These are phyloP conservation scores for Phorcus lineatus DNA, from an alignment of 2,888 invertebrate genomes.

Conservation along the genomic window DNA sequence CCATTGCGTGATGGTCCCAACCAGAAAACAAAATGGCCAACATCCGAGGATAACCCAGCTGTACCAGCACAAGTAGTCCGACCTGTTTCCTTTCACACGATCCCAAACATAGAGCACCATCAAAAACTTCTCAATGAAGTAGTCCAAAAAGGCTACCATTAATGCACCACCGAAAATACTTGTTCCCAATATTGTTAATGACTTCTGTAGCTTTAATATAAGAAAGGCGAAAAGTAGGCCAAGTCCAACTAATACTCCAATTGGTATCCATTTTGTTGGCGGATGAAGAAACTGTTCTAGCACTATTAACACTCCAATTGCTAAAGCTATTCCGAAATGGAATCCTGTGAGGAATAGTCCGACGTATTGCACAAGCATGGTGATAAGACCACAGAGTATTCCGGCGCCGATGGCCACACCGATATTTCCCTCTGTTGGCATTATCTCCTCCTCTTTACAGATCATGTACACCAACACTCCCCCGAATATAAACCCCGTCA, in stretches of 20 bases:
- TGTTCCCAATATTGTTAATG: conserved; percentile 84
- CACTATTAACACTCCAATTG: conserved; percentile 68
- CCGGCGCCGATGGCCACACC: conserved; percentile 86
- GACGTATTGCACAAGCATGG: conserved; percentile 88
- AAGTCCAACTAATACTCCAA: conserved; percentile 82
- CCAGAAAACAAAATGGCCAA: conserved; percentile 84
- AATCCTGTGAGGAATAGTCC: conserved; percentile 89
- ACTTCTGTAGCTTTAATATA: conserved; percentile 86
- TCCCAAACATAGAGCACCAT: conserved; percentile 84
- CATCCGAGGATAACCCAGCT: conserved; percentile 85
- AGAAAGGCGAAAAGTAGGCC: conserved; percentile 84
- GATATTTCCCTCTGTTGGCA: conserved; percentile 82
- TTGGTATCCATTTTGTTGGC: conserved; percentile 83
- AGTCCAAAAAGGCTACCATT: conserved; percentile 84
- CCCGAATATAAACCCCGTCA: conserved; percentile 90
- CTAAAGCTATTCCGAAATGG: conserved; percentile 82
- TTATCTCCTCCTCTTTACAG: conserved; percentile 86
- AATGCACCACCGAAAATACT: conserved; percentile 86
- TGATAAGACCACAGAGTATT: conserved; percentile 85
- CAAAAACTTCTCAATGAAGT: conserved; percentile 84
- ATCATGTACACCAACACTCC: conserved; percentile 87
- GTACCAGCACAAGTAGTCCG: conserved; percentile 81
- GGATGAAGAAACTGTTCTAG: conserved; percentile 79
- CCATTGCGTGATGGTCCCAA: conserved; percentile 83
- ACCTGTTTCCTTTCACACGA: conserved; percentile 78